Evolutionary conservation across 2,888 invertebrate genomes (phyloP).

Genomic region (Noctua pronuba): DNA sequence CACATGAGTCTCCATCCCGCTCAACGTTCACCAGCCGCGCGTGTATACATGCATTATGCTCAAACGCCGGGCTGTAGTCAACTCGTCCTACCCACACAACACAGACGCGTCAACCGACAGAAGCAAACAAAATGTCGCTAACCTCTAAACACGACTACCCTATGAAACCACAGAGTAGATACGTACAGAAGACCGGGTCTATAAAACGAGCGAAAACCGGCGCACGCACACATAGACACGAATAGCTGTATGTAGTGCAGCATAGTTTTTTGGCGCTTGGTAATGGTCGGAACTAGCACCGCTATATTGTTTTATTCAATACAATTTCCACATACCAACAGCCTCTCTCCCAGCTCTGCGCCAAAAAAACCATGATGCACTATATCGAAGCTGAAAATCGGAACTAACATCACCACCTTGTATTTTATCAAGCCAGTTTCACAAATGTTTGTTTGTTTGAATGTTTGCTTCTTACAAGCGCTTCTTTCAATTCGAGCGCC

Average conservation of each 20-base stretch:
- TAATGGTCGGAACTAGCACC: not conserved
- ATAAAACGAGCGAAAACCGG: slow-evolving; percentile 2
- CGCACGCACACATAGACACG: slow-evolving; percentile 15
- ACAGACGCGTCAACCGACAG: slow-evolving; percentile 64
- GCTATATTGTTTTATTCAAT: not conserved
- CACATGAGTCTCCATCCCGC: slow-evolving; percentile 18
- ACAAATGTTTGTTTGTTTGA: not conserved
- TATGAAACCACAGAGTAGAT: slow-evolving; percentile 53
- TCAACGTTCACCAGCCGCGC: slow-evolving; percentile 43
- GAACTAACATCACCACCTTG: not conserved
- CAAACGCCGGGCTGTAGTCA: slow-evolving; percentile 53
- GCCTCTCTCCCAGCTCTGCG: not conserved
- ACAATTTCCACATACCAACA: not conserved
- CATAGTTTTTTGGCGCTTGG: not conserved
- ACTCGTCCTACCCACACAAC: slow-evolving; percentile 67
- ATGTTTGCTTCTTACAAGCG: not conserved
- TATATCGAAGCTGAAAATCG: not conserved
- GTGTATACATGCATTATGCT: slow-evolving; percentile 57
- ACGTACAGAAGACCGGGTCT: slow-evolving; percentile 22
- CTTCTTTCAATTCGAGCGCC: too few relatives aligned
- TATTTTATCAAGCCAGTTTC: not conserved
- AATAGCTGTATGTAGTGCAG: not conserved
- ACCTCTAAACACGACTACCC: slow-evolving; percentile 69
- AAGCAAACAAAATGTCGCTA: slow-evolving; percentile 69
- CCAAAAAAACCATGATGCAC: not conserved